Conservation (phyloP, 2,888 invertebrate genomes). For the Ochropacha duplaris region DNA sequence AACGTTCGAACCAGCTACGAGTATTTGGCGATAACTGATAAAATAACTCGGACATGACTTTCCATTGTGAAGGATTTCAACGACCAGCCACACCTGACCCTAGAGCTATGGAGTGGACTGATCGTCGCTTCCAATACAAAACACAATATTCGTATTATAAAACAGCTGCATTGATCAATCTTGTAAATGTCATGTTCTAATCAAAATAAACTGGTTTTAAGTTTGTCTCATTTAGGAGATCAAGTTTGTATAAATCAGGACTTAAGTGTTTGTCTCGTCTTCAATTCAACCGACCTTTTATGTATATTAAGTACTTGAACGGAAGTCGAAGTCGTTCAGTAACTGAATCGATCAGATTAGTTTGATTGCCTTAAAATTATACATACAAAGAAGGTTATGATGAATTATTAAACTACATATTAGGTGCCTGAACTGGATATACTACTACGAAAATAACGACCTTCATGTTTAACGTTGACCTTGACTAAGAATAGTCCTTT, state of each 20-base stretch:
- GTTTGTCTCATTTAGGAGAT: not conserved
- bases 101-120: too few relatives aligned
- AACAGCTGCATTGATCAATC: not conserved
- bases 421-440: constrained; percentile 1
- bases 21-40: too few relatives aligned
- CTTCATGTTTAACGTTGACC: constrained; percentile 27
- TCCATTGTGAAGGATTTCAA: too few relatives aligned
- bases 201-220: not conserved
- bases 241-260: not conserved
- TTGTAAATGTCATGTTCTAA: not conserved
- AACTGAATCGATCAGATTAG: not conserved
- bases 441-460: constrained; percentile 10
- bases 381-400: not conserved
- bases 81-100: too few relatives aligned
- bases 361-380: not conserved
- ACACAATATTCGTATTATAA: not conserved
- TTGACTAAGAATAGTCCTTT: constrained; percentile 34
- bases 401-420: constrained; percentile 18
- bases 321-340: not conserved
- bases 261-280: not conserved
- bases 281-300: not conserved
- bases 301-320: not conserved
- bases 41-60: too few relatives aligned
- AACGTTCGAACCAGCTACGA: too few relatives aligned
- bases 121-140: too few relatives aligned